Evolutionary conservation across 2,113 vertebrate species (phyloP).

Genomic region (Bombycilla garrulus): DNA sequence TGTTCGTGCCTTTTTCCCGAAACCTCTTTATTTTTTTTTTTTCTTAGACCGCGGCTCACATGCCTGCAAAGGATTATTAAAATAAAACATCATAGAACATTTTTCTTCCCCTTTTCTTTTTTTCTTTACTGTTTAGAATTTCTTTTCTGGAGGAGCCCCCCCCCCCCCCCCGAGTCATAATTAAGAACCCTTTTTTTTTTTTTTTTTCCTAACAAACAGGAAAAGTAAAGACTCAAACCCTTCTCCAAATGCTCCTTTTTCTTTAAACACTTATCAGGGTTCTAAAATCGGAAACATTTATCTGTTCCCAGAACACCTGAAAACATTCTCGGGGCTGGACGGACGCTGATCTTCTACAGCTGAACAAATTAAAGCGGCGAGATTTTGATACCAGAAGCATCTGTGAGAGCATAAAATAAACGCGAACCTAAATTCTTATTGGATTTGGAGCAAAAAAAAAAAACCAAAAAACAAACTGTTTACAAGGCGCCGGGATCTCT

Average conservation of each 20-base stretch:
- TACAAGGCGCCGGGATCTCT: background rate
- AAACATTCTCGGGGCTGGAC: background rate
- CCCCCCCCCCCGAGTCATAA: background rate
- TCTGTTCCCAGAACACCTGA: conserved; percentile 30
- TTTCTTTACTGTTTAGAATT: conserved; percentile 37
- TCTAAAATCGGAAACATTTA: background rate
- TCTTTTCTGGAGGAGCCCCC: conserved; percentile 20
- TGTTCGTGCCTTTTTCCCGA: conserved; percentile 46
- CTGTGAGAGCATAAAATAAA: background rate
- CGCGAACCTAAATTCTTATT: background rate
- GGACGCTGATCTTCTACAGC: background rate
- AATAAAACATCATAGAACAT: conserved; percentile 38
- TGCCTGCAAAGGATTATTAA: conserved; percentile 57
- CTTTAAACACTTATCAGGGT: background rate
- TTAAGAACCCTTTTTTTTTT: conserved; percentile 26
- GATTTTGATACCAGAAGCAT: background rate
- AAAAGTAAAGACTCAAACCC: background rate
- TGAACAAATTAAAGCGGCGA: background rate
- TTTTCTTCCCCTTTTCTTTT: background rate
- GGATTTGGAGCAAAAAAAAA: fast-evolving
- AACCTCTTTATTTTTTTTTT: background rate
- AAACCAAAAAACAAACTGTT: background rate
- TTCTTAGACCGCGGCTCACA: background rate
- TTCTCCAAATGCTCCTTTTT: background rate
- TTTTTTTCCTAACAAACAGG: background rate